These are phyloP conservation scores for Phrynocephalus forsythii DNA, from an alignment of 2,797 vertebrate genomes.

Conservation along the genomic window DNA sequence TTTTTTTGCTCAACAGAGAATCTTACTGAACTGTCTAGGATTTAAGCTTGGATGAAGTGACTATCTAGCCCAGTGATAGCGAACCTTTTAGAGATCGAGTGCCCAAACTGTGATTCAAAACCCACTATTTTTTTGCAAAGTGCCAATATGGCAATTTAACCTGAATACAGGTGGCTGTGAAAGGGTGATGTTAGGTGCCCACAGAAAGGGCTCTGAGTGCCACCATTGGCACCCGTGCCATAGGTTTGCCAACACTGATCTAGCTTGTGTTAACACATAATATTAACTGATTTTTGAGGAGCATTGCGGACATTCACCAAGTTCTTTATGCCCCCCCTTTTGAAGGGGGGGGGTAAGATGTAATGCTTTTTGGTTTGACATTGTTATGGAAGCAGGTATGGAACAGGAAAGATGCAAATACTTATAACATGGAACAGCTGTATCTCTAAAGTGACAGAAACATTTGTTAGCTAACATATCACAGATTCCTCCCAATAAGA, in stretches of 20 bases:
- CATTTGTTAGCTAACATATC: slow-evolving; percentile 11
- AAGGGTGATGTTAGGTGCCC: too few relatives aligned
- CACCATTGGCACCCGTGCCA: too few relatives aligned
- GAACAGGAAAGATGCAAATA: neutral
- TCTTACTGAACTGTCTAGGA: neutral
- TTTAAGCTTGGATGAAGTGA: slow-evolving; percentile 8
- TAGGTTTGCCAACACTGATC: too few relatives aligned
- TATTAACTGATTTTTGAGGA: neutral
- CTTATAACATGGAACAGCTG: neutral
- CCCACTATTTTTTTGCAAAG: too few relatives aligned
- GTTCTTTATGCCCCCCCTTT: neutral
- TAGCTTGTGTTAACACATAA: neutral
- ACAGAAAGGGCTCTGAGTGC: too few relatives aligned
- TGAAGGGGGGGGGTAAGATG: neutral
- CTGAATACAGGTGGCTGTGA: too few relatives aligned
- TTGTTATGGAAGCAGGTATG: neutral
- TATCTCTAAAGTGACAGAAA: neutral
- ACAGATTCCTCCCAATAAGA: slow-evolving; percentile 57
- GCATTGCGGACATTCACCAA: neutral
- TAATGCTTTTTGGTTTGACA: neutral
- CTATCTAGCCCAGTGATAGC: too few relatives aligned
- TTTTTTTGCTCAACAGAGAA: neutral
- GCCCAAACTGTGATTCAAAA: too few relatives aligned
- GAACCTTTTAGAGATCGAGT: too few relatives aligned
- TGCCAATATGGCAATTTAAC: too few relatives aligned